Percentiles rank a stretch among this genome's conserved stretches.
Evolutionary conservation across 2,888 invertebrate species (phyloP).

Genomic region (Limnephilus lunatus): DNA sequence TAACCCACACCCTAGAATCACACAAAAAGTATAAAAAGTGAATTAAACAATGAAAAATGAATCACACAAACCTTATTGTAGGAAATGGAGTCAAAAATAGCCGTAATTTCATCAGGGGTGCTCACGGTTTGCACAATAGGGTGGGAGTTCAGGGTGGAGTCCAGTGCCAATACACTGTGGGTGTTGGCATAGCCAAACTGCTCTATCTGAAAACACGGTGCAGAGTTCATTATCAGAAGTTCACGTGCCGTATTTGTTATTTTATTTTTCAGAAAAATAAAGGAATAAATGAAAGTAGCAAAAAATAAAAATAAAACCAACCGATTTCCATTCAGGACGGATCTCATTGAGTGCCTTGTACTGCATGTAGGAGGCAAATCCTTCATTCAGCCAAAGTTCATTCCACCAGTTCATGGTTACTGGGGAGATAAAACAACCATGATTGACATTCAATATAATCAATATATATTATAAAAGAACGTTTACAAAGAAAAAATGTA

Average conservation of each 20-base stretch:
- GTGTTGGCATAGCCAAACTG: slow-evolving; percentile 85
- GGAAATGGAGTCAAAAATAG: slow-evolving; percentile 93
- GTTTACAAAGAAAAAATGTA: too few relatives aligned
- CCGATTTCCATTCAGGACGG: slow-evolving; percentile 89
- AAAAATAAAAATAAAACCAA: slow-evolving; percentile 68
- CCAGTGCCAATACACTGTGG: slow-evolving; percentile 84
- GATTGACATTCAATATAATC: background rate
- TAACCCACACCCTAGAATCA: too few relatives aligned
- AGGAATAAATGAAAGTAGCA: background rate
- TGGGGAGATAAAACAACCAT: slow-evolving; percentile 70
- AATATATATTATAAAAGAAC: too few relatives aligned
- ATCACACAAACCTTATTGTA: slow-evolving; percentile 85
- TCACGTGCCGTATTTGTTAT: background rate
- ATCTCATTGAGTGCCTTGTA: slow-evolving; percentile 85
- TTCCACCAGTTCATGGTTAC: slow-evolving; percentile 97
- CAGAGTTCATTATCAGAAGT: background rate
- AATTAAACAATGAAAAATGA: background rate
- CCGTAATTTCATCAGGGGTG: slow-evolving; percentile 93
- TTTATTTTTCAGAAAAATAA: too few relatives aligned
- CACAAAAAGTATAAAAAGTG: background rate
- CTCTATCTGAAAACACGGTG: slow-evolving; percentile 79
- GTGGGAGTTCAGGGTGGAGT: slow-evolving; percentile 90
- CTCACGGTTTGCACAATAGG: slow-evolving; percentile 91
- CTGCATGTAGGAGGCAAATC: slow-evolving; percentile 94
- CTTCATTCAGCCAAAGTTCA: slow-evolving; percentile 93